A percentile compares a stretch with the other conserved stretches of the same genome.
Evolutionary conservation across 2,113 vertebrate species (phyloP).

Genomic region (Naja naja): DNA sequence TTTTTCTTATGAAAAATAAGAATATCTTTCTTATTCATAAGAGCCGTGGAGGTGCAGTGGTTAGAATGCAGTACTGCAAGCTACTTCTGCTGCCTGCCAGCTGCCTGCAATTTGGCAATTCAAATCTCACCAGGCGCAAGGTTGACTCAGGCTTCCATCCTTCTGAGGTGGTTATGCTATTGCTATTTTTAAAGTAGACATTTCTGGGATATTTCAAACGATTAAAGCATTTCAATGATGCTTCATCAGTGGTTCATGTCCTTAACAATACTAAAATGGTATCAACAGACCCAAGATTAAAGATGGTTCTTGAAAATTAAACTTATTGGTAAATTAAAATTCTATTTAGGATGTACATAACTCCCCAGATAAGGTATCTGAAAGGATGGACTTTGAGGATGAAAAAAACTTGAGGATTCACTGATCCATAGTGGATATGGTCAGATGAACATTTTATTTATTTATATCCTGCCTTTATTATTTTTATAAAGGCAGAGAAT

Average conservation of each 20-base stretch:
- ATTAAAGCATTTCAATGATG: neutral
- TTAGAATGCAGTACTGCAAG: no score
- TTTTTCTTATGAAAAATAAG: neutral
- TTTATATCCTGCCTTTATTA: no score
- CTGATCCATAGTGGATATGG: neutral
- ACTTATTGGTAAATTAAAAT: neutral
- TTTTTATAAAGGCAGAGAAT: no score
- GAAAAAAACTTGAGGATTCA: neutral
- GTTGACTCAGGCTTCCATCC: no score
- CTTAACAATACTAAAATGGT: neutral
- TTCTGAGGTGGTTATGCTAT: no score
- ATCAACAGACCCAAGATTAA: neutral
- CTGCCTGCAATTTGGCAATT: no score
- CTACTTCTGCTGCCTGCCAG: no score
- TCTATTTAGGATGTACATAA: neutral
- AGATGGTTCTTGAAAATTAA: neutral
- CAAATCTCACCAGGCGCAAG: no score
- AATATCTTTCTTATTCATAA: no score
- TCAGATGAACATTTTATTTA: neutral
- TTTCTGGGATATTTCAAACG: neutral
- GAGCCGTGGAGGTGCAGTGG: no score
- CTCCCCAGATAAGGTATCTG: neutral
- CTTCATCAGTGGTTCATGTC: neutral
- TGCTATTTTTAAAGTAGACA: neutral
- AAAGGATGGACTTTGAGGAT: neutral